Evolutionary conservation across 2,888 invertebrate genomes (phyloP).

Genomic region (Dorcus hopei): DNA sequence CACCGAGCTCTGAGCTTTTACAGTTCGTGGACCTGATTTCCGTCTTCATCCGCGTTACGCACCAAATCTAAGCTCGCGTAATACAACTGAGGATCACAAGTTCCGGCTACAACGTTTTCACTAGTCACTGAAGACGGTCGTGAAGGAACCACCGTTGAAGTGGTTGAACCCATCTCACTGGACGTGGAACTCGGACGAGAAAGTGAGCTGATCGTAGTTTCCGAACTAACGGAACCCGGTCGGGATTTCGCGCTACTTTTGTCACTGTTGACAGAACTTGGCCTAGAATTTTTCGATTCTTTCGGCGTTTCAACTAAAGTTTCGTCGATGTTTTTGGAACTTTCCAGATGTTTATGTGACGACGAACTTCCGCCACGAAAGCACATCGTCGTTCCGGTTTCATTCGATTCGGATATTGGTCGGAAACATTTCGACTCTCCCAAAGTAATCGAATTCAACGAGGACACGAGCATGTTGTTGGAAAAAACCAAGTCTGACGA

Average conservation of each 20-base stretch:
- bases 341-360: constrained; percentile 25
- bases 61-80: constrained; percentile 66
- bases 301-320: constrained; percentile 4
- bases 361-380: constrained; percentile 18
- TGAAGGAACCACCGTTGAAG: constrained; percentile 44
- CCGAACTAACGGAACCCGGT: constrained; percentile 21
- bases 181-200: constrained; percentile 45
- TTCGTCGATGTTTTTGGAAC: constrained; percentile 7
- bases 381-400: neutral
- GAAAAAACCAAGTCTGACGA: constrained; percentile 43
- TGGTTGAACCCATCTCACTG: constrained; percentile 43
- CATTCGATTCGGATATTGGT: constrained; percentile 28
- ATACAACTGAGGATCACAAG: constrained; percentile 53
- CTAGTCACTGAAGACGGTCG: constrained; percentile 45
- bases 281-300: constrained; percentile 37
- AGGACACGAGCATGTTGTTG: constrained; percentile 29
- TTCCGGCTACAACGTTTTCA: constrained; percentile 36
- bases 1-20: constrained; percentile 23
- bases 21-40: constrained; percentile 34
- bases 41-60: constrained; percentile 43
- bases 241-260: constrained; percentile 26
- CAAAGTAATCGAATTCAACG: constrained; percentile 29
- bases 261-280: constrained; percentile 45
- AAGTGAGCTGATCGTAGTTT: neutral
- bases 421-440: constrained; percentile 20